Evolutionary conservation across 2,797 vertebrate genomes (phyloP), one percentile per base, ranked within the genome.

Genomic region (Cryptoblepharus egeriae): DNA sequence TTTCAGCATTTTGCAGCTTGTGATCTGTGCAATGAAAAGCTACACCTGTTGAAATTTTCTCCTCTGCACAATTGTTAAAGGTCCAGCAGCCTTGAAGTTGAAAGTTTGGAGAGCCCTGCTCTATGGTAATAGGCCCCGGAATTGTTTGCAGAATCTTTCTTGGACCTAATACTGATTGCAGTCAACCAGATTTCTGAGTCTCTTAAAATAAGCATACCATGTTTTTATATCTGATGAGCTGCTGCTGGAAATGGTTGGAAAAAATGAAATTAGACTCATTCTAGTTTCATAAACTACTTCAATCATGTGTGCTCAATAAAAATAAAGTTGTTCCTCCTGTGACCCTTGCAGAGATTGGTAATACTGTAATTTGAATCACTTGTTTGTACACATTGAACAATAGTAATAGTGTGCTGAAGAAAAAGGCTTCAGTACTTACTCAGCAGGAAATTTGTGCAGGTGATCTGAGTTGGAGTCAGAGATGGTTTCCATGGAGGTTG

Each of bases 181-280:
- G 77, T 79, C 76, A 75, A 60, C 0, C 89, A 90, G 91, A 85
- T 81, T 84, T 87, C 88, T 88, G 52, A 69, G 83, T 61, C 74
- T 90, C 89, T 90, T 88, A 85, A 83, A 90, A 90, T 88, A 49
- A 49, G n/a, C n/a, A n/a, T n/a, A n/a, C n/a, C 82, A 75, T 81
- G 71, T 39, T 82, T 73, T 68, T 80, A 83, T 79, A 18, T 70
- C 89, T 92, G 90, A 89, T 93, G 83, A 39, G 64, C 67, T 84
- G 71, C 85, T 87, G 10, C 0, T 0, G 87, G 76, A 82, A n/a
- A 77, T 69, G 16, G 65, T 72, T 87, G 63, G 20, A 30, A 49
- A 0, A 4, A 77, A 35, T 30, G 12, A 0, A 0, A 60, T 77
- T 79, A n/a, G 64, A 0, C 3, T 9, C 39, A 22, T 57, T 24